These are phyloP conservation scores for Sphaeramia orbicularis DNA, from an alignment of 2,797 vertebrate genomes.

Conservation along the genomic window DNA sequence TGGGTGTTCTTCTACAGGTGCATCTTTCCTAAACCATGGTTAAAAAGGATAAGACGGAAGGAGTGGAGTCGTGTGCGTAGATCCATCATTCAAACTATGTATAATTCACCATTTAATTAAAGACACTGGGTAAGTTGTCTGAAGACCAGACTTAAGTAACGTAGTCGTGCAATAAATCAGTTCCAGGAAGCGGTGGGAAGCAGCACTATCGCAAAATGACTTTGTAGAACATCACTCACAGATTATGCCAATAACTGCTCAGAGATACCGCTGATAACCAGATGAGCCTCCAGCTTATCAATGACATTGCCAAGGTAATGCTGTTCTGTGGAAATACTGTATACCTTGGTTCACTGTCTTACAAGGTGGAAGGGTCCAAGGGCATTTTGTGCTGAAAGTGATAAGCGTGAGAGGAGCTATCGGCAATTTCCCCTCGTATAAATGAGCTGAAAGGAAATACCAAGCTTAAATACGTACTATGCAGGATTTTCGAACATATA, in stretches of 20 bases:
- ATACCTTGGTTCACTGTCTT: constrained; percentile 54
- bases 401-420: constrained; percentile 39
- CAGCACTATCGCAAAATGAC: constrained; percentile 46
- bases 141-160: constrained; percentile 17
- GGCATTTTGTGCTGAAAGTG: constrained; percentile 53
- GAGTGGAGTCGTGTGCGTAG: constrained; percentile 4
- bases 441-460: constrained; percentile 36
- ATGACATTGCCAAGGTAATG: constrained; percentile 64
- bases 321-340: constrained; percentile 58
- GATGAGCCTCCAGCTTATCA: constrained; percentile 61
- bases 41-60: not conserved
- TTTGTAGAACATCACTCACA: constrained; percentile 61
- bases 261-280: constrained; percentile 58
- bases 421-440: constrained; percentile 34
- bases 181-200: constrained; percentile 16
- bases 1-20: no score
- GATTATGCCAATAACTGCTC: constrained; percentile 60
- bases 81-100: not conserved
- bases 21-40: not conserved
- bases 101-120: constrained; percentile 14
- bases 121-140: constrained; percentile 9
- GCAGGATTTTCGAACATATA: not conserved
- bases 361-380: constrained; percentile 48
- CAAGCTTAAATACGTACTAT: constrained; percentile 53
- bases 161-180: constrained; percentile 28